phyloP scores from a whole-genome alignment of 2,888 invertebrate genomes.

The Oligia fasciuncula region DNA sequence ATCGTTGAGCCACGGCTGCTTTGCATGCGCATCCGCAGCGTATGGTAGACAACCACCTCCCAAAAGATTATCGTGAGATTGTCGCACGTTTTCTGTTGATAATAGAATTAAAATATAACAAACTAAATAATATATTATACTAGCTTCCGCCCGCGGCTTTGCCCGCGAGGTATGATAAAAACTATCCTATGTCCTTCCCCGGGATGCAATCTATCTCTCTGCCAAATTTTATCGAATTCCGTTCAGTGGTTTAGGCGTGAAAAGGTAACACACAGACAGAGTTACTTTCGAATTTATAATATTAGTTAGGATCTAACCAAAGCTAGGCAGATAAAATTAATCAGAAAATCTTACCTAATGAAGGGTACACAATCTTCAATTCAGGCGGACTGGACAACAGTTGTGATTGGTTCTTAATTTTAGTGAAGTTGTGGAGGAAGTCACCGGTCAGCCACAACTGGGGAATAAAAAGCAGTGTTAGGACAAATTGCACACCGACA shows the following conservation, averaged over 20 bases:
- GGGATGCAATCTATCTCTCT: too few relatives aligned
- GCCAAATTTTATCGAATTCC: too few relatives aligned
- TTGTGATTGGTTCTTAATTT: conserved; percentile 80
- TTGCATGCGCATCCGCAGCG: conserved; percentile 92
- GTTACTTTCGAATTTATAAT: too few relatives aligned
- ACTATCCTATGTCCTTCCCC: too few relatives aligned
- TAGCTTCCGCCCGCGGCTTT: too few relatives aligned
- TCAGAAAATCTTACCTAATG: conserved; percentile 75
- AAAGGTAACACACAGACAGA: too few relatives aligned
- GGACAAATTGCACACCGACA: neutral
- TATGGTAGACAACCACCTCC: conserved; percentile 98
- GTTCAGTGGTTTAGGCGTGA: too few relatives aligned
- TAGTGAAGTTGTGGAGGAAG: conserved; percentile 90
- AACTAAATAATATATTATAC: too few relatives aligned
- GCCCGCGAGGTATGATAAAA: too few relatives aligned
- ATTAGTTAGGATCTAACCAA: too few relatives aligned
- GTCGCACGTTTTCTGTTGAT: conserved; percentile 93
- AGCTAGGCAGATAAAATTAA: too few relatives aligned
- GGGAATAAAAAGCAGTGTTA: neutral
- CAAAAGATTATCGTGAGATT: conserved; percentile 95
- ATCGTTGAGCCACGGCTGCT: conserved; percentile 95
- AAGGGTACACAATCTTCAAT: conserved; percentile 85
- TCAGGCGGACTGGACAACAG: conserved; percentile 82
- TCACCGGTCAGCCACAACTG: conserved; percentile 94
- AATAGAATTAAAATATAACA: too few relatives aligned